Evolutionary conservation across 1,140 invertebrate genomes (phyloP), one percentile per base, ranked within the genome.

Genomic region (Vollenhovia emeryi): DNA sequence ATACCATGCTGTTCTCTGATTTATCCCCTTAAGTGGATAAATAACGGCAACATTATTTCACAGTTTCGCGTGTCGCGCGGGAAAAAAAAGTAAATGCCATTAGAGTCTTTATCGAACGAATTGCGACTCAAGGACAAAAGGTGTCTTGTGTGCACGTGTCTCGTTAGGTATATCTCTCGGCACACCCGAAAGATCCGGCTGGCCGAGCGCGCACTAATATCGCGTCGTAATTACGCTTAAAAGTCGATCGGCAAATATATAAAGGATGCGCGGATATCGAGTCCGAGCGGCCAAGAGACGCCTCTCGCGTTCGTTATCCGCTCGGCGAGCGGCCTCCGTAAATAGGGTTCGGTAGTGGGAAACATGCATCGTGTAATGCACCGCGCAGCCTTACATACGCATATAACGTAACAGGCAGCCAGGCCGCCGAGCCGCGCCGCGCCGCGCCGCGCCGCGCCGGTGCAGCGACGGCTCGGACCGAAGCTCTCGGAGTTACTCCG

Each of bases 401-500:
- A 48, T 30, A 43, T 62, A 75, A 60, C 30, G 27, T 74, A n/a
- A n/a, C 30, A 43, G 68, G 30, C 79, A 73, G 21, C 13, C 27
- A 18, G 36, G 43, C n/a, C 36, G 75, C 18, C 43, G 6, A 9
- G 43, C 11, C 43, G 43, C 43, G 43, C 43, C 33, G 6, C 33
- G 74, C 24, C 43, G 43, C 8, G n/a, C 8, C 43, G 43, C 18
- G 43, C 9, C 45, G 66, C 68, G 43, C 4, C n/a, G 73, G n/a
- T 40, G 30, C n/a, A 40, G n/a, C 52, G 74, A 45, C 48, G 78
- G 73, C 24, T 57, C 48, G 79, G 73, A 86, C 84, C 68, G 86
- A 87, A 86, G 88, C 88, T 89, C 86, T 86, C 74, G 84, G 89
- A 90, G 89, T 90, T 87, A 91, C 90, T 90, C 86, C 87, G 59